These are phyloP conservation scores for Planococcus citri DNA, from an alignment of 1,140 invertebrate species.

Conservation along the genomic window DNA sequence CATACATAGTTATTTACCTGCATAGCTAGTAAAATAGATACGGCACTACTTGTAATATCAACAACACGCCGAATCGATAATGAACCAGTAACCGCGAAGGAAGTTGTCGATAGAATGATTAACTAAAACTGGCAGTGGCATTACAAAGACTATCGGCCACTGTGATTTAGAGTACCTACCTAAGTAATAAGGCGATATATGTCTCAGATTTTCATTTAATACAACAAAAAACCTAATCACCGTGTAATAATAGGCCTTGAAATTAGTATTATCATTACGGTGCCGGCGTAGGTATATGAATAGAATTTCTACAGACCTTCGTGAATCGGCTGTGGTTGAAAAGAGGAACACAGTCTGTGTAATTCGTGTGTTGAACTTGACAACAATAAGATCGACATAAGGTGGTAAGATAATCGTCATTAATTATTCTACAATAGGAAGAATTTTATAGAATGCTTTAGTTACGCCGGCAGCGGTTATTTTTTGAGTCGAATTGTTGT, in stretches of 20 bases:
- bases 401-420: not conserved
- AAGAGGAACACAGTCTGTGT: not conserved
- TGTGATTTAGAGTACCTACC: too few species aligned
- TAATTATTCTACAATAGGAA: not conserved
- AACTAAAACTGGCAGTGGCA: too few species aligned
- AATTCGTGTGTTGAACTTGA: not conserved
- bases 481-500: too few species aligned
- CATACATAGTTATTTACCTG: too few species aligned
- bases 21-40: too few species aligned
- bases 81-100: too few species aligned
- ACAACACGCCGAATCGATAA: too few species aligned
- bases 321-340: constrained; percentile 8
- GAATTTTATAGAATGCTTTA: not conserved
- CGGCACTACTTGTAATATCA: too few species aligned
- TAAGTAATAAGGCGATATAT: not conserved
- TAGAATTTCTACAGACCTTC: not conserved
- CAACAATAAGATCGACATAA: not conserved
- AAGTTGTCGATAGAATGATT: too few species aligned
- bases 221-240: constrained; percentile 3
- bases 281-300: not conserved
- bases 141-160: too few species aligned
- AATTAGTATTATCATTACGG: not conserved
- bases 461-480: too few species aligned
- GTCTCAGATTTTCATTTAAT: not conserved
- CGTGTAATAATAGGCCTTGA: constrained; percentile 15